These are phyloP conservation scores for Alectoris magna DNA, from an alignment of 2,797 vertebrate species.

Conservation along the genomic window DNA sequence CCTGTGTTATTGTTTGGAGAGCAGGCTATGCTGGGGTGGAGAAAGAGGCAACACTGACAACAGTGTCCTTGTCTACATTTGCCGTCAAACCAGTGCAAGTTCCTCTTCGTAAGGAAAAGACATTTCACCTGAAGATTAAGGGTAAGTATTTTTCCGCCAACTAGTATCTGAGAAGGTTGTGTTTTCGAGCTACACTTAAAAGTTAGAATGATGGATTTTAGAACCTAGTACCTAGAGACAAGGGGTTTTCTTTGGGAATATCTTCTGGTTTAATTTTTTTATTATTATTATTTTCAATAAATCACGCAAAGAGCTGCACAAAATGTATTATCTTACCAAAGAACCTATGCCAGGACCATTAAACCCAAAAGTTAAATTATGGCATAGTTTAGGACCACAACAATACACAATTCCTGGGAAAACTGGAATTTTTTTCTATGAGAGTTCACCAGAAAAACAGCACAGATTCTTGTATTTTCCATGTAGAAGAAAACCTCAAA, in stretches of 20 bases:
- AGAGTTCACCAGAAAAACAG: conserved; percentile 41
- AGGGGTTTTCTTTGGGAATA: conserved; percentile 12
- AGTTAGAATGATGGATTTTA: not conserved
- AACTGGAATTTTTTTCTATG: conserved; percentile 36
- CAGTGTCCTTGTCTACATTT: not conserved
- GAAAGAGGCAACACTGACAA: not conserved
- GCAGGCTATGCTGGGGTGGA: not conserved
- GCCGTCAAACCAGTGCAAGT: not conserved
- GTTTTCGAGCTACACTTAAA: not conserved
- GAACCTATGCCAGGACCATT: conserved; percentile 28
- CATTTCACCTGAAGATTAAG: not conserved
- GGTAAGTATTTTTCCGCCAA: not conserved
- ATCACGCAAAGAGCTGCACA: conserved; percentile 38
- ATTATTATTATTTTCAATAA: not conserved
- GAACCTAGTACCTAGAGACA: not conserved
- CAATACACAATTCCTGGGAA: conserved; percentile 31
- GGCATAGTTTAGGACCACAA: conserved; percentile 19
- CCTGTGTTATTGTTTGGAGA: fast-evolving
- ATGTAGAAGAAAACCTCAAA: not conserved
- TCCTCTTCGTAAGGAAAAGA: not conserved
- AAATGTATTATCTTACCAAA: conserved; percentile 40
- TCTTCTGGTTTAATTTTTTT: not conserved
- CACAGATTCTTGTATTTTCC: conserved; percentile 19
- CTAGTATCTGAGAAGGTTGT: not conserved
- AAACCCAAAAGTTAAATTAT: conserved; percentile 38